Evolutionary conservation across 2,797 vertebrate genomes (phyloP).

Genomic region (Pempheris klunzingeri): DNA sequence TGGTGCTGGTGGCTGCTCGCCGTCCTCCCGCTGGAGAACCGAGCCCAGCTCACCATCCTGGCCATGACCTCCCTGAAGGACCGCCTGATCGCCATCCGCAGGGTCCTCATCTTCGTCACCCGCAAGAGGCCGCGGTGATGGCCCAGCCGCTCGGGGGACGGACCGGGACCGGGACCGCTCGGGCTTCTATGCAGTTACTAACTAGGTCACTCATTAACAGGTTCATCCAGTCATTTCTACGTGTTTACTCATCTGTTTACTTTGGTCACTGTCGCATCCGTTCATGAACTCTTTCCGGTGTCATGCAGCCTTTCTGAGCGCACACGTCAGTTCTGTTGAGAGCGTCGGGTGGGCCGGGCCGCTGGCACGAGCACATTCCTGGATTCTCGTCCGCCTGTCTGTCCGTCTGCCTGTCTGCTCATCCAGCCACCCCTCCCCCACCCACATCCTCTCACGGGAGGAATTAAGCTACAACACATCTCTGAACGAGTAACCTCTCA

Average conservation of each 20-base stretch:
- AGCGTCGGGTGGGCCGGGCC: background rate
- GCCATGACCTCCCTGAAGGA: slow-evolving; percentile 93
- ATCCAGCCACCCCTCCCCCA: background rate
- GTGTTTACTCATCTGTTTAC: background rate
- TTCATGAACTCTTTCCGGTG: background rate
- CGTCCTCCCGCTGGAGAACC: slow-evolving; percentile 91
- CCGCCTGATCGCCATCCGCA: slow-evolving; percentile 90
- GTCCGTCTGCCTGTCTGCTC: background rate
- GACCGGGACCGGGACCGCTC: background rate
- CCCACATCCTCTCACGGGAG: background rate
- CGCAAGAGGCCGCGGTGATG: slow-evolving; percentile 90
- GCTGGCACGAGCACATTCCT: background rate
- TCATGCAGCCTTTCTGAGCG: slow-evolving; percentile 14
- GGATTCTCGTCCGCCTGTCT: background rate
- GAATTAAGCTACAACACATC: background rate
- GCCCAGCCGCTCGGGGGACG: background rate
- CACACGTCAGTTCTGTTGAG: background rate
- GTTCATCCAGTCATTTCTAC: background rate
- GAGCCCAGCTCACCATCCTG: slow-evolving; percentile 93
- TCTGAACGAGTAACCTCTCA: slow-evolving; percentile 13
- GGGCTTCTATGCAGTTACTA: slow-evolving; percentile 53
- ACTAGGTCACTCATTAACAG: background rate
- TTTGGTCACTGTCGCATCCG: background rate
- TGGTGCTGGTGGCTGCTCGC: slow-evolving; percentile 97
- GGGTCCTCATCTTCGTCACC: slow-evolving; percentile 92